Evolutionary conservation across 2,888 invertebrate species (phyloP), one percentile per base, ranked within the genome.

Genomic region (Pimpla rufipes): DNA sequence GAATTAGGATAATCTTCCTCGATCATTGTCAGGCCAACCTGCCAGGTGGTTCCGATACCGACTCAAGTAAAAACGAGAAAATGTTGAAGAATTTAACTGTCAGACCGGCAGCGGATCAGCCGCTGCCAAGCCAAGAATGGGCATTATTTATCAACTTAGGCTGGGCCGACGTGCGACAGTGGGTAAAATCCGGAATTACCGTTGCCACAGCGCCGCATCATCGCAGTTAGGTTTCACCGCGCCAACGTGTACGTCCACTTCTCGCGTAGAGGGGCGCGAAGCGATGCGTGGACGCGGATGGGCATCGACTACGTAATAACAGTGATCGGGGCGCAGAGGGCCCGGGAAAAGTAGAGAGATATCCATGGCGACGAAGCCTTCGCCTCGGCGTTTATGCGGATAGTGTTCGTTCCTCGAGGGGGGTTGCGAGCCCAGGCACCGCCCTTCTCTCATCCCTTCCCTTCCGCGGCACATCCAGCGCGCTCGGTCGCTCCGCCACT

Each of bases 261-360:
- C 47, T 16, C 40, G 83, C 86, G 70, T 70, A 35, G 45, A 83
- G 59, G 83, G 84, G 84, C 80, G 85, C 79, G 85, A 88, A 88
- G 87, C 87, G 88, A 89, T 89, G 88, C 88, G 88, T 88, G 84
- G 87, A 86, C 88, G 88, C 87, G 86, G 87, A 87, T 86, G 87
- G 85, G 86, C 88, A 89, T 88, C 89, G 87, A 89, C 88, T 85
- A 88, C 88, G 86, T 90, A 90, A 91, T 90, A 89, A 91, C 90
- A 88, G 91, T 90, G 89, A 90, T 92, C 87, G 86, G 81, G 81
- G 81, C 67, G n/a, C 79, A 85, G 86, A 87, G 87, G 87, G 29
- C 29, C 83, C 85, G 79, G 87, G 88, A 87, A 88, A 89, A 90
- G 89, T 89, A 88, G 86, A 86, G 86, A 83, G 84, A 11, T n/a